Evolutionary conservation across 1,140 invertebrate species (phyloP), one percentile per base, ranked within the genome.

Genomic region (Apis laboriosa): DNA sequence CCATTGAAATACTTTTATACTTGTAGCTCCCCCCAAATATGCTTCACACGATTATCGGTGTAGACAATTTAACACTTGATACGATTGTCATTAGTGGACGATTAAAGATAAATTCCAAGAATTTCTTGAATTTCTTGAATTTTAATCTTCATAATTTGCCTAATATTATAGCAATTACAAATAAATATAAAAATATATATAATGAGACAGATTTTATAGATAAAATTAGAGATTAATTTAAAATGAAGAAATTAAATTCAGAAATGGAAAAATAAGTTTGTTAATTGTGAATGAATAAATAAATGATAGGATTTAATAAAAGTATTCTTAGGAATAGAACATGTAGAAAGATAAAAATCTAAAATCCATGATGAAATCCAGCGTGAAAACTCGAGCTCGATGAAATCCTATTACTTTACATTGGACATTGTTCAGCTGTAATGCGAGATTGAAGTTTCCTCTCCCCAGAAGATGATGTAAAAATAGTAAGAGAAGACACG

Each of bases 341-440:
- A 21, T 21, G 17, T 12, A 66, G 13, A 58, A 17, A 77, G 88
- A 90, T 88, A 88, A 72, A 67, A 34, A 90, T 86, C 83, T 79
- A 77, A 78, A 89, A 86, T 67, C 77, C 83, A 55, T 43, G 68
- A 70, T 90, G 89, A 84, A 90, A 90, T 91, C 90, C 77, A 61
- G 76, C 88, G 83, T 91, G 84, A 91, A 90, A 89, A 87, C 60
- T 90, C 83, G 60, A 19, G 66, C 81, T 83, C 70, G 56, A 80
- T 86, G 55, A 85, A 89, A 90, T 90, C 85, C 88, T 89, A 90
- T 90, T 89, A 89, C 75, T 84, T 76, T 60, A 71, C 28, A 71
- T 21, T 12, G 64, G 60, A n/a, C 64, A 76, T 58, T 43, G 24
- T n/a, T 49, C 19, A 43, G 64, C 66, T 24, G 71, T 55, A 51